Evolutionary conservation across 2,113 vertebrate genomes (phyloP).

Genomic region (Octodon degus): DNA sequence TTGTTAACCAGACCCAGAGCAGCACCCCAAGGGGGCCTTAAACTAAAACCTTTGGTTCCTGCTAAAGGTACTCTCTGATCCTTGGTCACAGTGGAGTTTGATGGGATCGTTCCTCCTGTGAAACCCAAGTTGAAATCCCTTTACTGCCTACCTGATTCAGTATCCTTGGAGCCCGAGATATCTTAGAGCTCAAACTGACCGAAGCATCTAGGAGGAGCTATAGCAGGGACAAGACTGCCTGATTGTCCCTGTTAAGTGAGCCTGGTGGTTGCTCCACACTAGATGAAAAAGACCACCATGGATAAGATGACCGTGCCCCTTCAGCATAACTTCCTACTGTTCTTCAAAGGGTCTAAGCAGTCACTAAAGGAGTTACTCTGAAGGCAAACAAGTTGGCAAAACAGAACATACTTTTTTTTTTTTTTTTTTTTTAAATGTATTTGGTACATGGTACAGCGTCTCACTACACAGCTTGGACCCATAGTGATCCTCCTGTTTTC

Average conservation of each 20-base stretch:
- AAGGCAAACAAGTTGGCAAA: conserved; percentile 32
- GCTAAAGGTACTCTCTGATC: neutral
- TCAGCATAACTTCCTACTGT: neutral
- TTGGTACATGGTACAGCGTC: too few relatives aligned
- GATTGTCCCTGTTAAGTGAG: neutral
- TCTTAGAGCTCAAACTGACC: neutral
- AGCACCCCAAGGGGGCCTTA: neutral
- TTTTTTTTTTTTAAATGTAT: too few relatives aligned
- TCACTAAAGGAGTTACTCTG: conserved; percentile 32
- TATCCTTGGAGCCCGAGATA: neutral
- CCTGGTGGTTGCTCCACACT: neutral
- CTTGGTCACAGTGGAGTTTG: neutral
- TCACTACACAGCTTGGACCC: too few relatives aligned
- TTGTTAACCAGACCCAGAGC: neutral
- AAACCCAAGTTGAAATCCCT: neutral
- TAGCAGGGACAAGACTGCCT: neutral
- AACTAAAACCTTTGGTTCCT: neutral
- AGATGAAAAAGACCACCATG: neutral
- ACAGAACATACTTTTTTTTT: neutral
- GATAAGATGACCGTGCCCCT: neutral
- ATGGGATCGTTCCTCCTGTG: neutral
- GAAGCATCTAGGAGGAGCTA: neutral
- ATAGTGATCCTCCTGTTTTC: too few relatives aligned
- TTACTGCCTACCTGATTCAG: neutral
- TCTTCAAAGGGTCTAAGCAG: conserved; percentile 18